Percentiles rank a stretch among this genome's conserved stretches.
Evolutionary conservation across 1,140 invertebrate species (phyloP).

Genomic region (Drosophila cardini): DNA sequence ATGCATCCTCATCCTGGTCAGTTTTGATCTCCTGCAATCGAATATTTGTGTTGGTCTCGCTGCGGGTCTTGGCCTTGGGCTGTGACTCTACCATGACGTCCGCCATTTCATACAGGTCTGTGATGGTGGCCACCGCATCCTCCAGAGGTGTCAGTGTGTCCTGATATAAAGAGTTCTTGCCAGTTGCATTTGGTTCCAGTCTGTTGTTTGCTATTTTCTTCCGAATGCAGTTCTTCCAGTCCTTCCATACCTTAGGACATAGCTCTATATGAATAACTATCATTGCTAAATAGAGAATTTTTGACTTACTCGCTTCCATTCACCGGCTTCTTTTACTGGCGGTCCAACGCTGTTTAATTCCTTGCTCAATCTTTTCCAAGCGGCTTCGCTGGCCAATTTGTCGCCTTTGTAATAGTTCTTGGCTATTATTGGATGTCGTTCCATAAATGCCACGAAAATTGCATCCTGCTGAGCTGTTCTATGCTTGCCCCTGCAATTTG

Average conservation of each 20-base stretch:
- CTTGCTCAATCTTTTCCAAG: slow-evolving; percentile 66
- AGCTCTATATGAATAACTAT: neutral
- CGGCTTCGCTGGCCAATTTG: slow-evolving; percentile 66
- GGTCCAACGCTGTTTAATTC: slow-evolving; percentile 67
- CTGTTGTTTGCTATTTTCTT: slow-evolving; percentile 68
- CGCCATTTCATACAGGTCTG: slow-evolving; percentile 67
- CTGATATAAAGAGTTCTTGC: slow-evolving; percentile 63
- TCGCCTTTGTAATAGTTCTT: slow-evolving; percentile 71
- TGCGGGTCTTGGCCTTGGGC: slow-evolving; percentile 26
- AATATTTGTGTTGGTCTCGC: slow-evolving; percentile 14
- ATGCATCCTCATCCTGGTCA: slow-evolving; percentile 42
- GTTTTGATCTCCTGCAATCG: slow-evolving; percentile 49
- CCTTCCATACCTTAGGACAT: slow-evolving; percentile 63
- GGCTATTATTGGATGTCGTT: slow-evolving; percentile 65
- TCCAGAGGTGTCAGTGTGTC: slow-evolving; percentile 66
- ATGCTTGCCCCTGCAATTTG: slow-evolving; percentile 60
- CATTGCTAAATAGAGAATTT: neutral
- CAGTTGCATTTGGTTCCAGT: slow-evolving; percentile 56
- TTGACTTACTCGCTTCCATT: slow-evolving; percentile 59
- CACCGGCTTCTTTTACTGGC: slow-evolving; percentile 57
- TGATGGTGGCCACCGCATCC: slow-evolving; percentile 64
- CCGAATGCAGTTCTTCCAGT: slow-evolving; percentile 70
- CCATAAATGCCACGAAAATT: slow-evolving; percentile 71
- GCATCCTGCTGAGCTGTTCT: slow-evolving; percentile 75
- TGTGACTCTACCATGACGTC: slow-evolving; percentile 53